phyloP scores from a whole-genome alignment of 1,140 invertebrate genomes.

The Drosophila varians region DNA sequence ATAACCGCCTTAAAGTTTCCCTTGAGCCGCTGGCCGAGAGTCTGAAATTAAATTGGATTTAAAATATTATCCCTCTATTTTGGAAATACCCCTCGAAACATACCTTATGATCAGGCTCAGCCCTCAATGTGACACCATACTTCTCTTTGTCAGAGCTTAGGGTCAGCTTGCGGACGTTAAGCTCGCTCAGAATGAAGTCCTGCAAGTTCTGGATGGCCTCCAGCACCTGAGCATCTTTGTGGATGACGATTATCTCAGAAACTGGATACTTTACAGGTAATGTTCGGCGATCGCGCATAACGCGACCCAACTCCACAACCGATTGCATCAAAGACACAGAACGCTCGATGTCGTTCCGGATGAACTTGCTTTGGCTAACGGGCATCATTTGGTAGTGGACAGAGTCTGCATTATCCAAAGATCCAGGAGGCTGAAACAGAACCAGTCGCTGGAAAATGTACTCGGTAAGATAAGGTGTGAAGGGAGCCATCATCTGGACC shows the following conservation, averaged over 20 bases:
- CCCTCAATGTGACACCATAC: conserved; percentile 96
- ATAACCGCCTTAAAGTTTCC: conserved; percentile 95
- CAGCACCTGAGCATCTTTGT: conserved; percentile 91
- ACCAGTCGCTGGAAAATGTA: conserved; percentile 96
- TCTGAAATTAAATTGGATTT: conserved; percentile 47
- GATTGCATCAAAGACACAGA: conserved; percentile 96
- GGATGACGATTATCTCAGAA: conserved; percentile 97
- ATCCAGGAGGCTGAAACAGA: conserved; percentile 61
- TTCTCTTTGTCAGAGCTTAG: conserved; percentile 95
- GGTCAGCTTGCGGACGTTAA: conserved; percentile 96
- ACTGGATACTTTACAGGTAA: conserved; percentile 98
- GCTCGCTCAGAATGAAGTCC: conserved; percentile 95
- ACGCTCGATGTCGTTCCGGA: conserved; percentile 94
- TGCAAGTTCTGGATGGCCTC: conserved; percentile 93
- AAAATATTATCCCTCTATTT: not conserved
- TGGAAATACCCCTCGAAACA: not conserved
- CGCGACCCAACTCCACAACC: conserved; percentile 96
- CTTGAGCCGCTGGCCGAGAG: conserved; percentile 94
- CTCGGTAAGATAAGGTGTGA: conserved; percentile 98
- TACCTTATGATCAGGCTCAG: conserved; percentile 94
- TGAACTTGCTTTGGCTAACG: conserved; percentile 88
- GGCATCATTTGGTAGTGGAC: conserved; percentile 96
- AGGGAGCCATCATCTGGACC: conserved; percentile 96
- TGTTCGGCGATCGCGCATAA: conserved; percentile 96
- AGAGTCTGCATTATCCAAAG: conserved; percentile 84